Percentiles rank a stretch among this genome's conserved stretches.
phyloP scores from a whole-genome alignment of 1,140 invertebrate species.

The Tetranychus urticae region DNA sequence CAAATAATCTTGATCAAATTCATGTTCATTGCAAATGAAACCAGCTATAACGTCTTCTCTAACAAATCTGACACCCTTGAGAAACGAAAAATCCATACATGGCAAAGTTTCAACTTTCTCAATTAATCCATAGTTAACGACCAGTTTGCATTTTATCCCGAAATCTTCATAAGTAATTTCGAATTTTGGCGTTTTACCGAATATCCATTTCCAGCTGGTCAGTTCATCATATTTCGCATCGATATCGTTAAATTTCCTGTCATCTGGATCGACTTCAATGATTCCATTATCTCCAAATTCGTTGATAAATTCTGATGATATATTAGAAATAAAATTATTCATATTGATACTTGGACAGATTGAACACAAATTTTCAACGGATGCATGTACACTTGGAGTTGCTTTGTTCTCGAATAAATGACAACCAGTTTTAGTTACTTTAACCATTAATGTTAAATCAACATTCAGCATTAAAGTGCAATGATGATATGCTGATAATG shows the following conservation, averaged over 20 bases:
- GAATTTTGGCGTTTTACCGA: background rate
- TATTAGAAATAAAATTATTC: slow-evolving; percentile 18
- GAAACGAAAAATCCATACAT: background rate
- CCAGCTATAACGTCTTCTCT: background rate
- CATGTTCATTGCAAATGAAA: no score
- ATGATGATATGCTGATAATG: slow-evolving; percentile 69
- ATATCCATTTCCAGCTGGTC: no score
- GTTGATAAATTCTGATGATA: background rate
- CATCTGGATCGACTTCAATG: slow-evolving; percentile 22
- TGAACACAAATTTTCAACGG: slow-evolving; percentile 50
- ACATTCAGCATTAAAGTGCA: slow-evolving; percentile 69
- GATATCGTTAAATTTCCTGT: slow-evolving; percentile 61
- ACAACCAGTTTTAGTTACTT: slow-evolving; percentile 17
- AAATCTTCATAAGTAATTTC: background rate
- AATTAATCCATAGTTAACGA: background rate
- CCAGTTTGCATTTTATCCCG: background rate
- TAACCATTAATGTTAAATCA: slow-evolving; percentile 38
- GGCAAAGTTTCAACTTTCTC: background rate
- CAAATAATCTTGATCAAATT: no score
- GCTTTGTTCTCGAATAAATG: slow-evolving; percentile 42
- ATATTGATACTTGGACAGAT: slow-evolving; percentile 39
- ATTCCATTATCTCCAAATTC: background rate
- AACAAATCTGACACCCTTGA: background rate
- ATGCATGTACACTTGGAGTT: slow-evolving; percentile 47
- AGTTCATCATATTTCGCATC: slow-evolving; percentile 35